Conservation (phyloP, 1,140 invertebrate genomes). For the Coptotermes formosanus region DNA sequence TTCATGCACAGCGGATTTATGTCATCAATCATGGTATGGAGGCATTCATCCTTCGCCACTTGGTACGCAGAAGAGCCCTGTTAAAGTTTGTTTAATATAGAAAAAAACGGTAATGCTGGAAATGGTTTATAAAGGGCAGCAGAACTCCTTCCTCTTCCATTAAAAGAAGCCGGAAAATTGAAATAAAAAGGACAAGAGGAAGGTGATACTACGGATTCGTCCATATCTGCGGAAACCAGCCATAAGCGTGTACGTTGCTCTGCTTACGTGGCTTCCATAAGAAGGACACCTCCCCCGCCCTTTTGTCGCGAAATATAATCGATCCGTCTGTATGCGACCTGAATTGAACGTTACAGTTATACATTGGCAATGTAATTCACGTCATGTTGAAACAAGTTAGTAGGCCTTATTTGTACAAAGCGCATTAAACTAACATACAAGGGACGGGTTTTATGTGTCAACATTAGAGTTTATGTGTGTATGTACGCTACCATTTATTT, state of each 20-base stretch:
- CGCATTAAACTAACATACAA: no score
- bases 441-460: no score
- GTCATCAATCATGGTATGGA: not conserved
- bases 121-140: slow-evolving; percentile 10
- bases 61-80: not conserved
- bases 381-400: not conserved
- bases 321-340: not conserved
- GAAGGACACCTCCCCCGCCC: no score
- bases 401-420: no score
- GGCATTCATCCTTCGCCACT: not conserved
- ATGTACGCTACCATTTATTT: no score
- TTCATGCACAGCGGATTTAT: not conserved
- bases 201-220: not conserved
- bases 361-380: not conserved
- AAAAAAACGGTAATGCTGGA: not conserved
- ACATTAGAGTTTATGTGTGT: no score
- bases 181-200: not conserved
- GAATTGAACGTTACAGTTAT: not conserved
- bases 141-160: not conserved
- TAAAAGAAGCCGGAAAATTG: not conserved
- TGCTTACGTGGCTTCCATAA: not conserved
- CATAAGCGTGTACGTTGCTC: not conserved
- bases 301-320: not conserved
- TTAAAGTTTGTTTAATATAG: not conserved
- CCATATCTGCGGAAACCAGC: slow-evolving; percentile 1